phyloP scores from a whole-genome alignment of 2,113 vertebrate species.

The Lagopus muta region DNA sequence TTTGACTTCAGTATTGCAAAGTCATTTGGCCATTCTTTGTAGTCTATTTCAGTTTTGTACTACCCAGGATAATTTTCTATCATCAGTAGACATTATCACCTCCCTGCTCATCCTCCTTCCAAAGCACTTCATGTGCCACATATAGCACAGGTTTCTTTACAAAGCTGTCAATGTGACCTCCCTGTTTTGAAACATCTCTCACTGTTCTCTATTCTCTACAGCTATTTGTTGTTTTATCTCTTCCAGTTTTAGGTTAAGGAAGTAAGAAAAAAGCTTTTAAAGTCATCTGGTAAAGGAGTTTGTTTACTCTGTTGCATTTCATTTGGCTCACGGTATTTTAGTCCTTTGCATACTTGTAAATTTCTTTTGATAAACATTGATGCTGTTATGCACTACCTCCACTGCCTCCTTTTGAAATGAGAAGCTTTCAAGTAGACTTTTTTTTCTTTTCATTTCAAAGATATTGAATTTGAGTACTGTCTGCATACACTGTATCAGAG shows the following conservation, averaged over 20 bases:
- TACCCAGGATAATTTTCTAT: background rate
- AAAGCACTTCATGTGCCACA: background rate
- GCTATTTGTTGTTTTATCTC: background rate
- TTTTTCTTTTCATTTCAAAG: background rate
- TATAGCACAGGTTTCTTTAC: background rate
- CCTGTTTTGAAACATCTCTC: background rate
- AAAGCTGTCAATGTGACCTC: background rate
- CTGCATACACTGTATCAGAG: background rate
- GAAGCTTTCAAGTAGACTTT: background rate
- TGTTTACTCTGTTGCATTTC: background rate
- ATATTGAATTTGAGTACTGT: background rate
- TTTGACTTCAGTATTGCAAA: background rate
- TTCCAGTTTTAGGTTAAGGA: background rate
- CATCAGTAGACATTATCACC: background rate
- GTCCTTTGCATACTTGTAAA: background rate
- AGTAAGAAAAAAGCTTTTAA: background rate
- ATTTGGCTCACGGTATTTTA: background rate
- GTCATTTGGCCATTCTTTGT: background rate
- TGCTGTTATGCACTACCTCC: accelerated
- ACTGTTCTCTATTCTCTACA: background rate
- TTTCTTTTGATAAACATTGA: background rate
- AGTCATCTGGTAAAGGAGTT: background rate
- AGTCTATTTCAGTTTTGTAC: background rate
- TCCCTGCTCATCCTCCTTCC: background rate
- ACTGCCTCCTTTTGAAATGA: background rate